These are phyloP conservation scores for Harpalus rubripes DNA, from an alignment of 2,888 invertebrate genomes.

Conservation along the genomic window DNA sequence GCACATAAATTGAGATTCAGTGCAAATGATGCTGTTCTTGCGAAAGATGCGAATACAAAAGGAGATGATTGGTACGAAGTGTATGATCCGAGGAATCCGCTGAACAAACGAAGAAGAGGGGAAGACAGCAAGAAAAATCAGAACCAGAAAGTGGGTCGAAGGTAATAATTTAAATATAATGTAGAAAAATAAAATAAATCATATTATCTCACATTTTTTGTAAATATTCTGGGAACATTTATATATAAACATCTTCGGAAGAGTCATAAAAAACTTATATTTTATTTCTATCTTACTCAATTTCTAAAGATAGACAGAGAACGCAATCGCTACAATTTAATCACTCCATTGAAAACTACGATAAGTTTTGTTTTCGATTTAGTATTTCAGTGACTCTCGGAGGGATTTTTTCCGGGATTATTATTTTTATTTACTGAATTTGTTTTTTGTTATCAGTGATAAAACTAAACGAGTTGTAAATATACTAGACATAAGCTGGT, in stretches of 20 bases:
- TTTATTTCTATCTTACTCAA: conserved; percentile 40
- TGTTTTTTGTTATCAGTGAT: conserved; percentile 54
- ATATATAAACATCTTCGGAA: conserved; percentile 53
- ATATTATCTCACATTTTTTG: conserved; percentile 39
- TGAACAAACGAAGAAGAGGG: conserved; percentile 91
- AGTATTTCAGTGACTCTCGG: conserved; percentile 27
- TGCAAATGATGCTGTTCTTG: conserved; percentile 85
- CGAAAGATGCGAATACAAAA: conserved; percentile 95
- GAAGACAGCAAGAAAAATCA: conserved; percentile 77
- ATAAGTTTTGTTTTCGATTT: conserved; percentile 60
- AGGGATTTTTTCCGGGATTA: conserved; percentile 21
- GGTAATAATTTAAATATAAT: conserved; percentile 33
- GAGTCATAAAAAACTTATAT: conserved; percentile 19
- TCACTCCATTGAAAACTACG: conserved; percentile 53
- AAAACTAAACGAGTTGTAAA: conserved; percentile 57
- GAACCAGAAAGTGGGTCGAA: conserved; percentile 37
- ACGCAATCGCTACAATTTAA: conserved; percentile 27
- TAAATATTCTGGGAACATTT: conserved; percentile 31
- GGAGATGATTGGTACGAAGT: conserved; percentile 98
- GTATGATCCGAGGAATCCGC: conserved; percentile 95
- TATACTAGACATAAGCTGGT: conserved; percentile 52
- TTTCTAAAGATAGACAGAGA: conserved; percentile 41
- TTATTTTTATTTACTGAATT: not conserved
- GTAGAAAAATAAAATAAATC: conserved; percentile 3
- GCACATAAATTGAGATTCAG: conserved; percentile 84